Evolutionary conservation across 2,888 invertebrate genomes (phyloP).

Genomic region (Micoletzkya japonica): DNA sequence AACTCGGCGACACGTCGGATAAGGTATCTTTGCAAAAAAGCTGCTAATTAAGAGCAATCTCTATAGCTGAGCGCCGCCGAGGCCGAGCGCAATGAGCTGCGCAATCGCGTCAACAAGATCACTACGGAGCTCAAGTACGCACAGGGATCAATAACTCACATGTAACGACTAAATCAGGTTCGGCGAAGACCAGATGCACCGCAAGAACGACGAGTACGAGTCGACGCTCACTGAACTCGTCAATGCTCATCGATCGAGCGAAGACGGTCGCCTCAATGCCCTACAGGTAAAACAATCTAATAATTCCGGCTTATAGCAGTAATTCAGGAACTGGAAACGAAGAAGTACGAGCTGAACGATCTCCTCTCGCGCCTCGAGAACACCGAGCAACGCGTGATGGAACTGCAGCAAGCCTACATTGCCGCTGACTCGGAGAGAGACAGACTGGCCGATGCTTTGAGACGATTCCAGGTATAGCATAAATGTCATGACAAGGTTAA

Average conservation of each 20-base stretch:
- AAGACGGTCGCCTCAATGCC: conserved; percentile 60
- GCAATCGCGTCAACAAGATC: conserved; percentile 50
- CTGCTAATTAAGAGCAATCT: background rate
- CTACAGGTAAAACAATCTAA: conserved; percentile 41
- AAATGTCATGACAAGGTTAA: background rate
- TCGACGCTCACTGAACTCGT: conserved; percentile 58
- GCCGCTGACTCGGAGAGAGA: conserved; percentile 60
- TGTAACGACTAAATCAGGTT: conserved; percentile 32
- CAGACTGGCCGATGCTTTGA: conserved; percentile 52
- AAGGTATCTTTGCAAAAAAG: conserved; percentile 37
- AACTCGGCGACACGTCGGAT: conserved; percentile 56
- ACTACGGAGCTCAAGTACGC: conserved; percentile 52
- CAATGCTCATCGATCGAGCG: conserved; percentile 56
- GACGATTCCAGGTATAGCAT: conserved; percentile 53
- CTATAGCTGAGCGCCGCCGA: conserved; percentile 56
- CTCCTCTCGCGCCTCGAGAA: conserved; percentile 59
- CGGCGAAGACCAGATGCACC: conserved; percentile 60
- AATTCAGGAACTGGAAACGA: conserved; percentile 47
- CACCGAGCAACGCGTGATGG: conserved; percentile 55
- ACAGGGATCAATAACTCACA: background rate
- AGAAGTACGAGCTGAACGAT: conserved; percentile 60
- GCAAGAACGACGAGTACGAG: conserved; percentile 62
- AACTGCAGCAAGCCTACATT: conserved; percentile 61
- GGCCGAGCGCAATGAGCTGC: conserved; percentile 52
- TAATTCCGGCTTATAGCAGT: background rate